Evolutionary conservation across 2,888 invertebrate species (phyloP), one percentile per base, ranked within the genome.

Genomic region (Eumacrocentrus americanus): DNA sequence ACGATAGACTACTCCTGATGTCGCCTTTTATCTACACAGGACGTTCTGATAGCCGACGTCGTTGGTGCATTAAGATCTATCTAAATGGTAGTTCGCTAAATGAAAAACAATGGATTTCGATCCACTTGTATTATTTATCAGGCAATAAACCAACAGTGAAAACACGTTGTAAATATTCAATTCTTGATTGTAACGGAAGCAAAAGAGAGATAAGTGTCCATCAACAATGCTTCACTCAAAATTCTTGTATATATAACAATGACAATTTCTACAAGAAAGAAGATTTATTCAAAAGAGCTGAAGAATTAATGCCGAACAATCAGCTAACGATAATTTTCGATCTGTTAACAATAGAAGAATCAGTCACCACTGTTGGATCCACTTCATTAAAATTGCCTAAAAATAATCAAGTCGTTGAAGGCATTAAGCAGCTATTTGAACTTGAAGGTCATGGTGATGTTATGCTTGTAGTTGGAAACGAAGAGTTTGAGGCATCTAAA

Each of bases 401-500:
- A 29, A 3, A 12, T n/a, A 6, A 25, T n/a, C n/a, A n/a, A n/a
- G 29, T 9, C 29, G 12, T 16, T 9, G 0, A 16, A 11, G 1
- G 47, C 29, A 25, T 7, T 14, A n/a, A 25, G 29, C n/a, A 25
- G 20, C 11, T 56, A 20, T 56, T 46, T 14, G 9, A 46, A 0
- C 34, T n/a, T 18, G 18, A 12, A 14, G 16, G 0, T 6, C 18
- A 14, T 14, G 35, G 55, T 22, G 59, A 60, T 22, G 22, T 60
- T 11, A 37, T 14, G 6, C 3, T 60, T 9, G 3, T 54, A 2
- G 40, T 40, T n/a, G 29, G 35, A n/a, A 40, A 20, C 1, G 12
- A 22, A n/a, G 34, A 37, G 48, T 18, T 60, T 54, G 7, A 2
- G 5, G 59, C 54, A 4, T 47, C 47, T 14, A 54, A 38, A 35